Base-by-base conservation (phyloP, 2,888 invertebrate species). In the Pollenia amentaria region DNA sequence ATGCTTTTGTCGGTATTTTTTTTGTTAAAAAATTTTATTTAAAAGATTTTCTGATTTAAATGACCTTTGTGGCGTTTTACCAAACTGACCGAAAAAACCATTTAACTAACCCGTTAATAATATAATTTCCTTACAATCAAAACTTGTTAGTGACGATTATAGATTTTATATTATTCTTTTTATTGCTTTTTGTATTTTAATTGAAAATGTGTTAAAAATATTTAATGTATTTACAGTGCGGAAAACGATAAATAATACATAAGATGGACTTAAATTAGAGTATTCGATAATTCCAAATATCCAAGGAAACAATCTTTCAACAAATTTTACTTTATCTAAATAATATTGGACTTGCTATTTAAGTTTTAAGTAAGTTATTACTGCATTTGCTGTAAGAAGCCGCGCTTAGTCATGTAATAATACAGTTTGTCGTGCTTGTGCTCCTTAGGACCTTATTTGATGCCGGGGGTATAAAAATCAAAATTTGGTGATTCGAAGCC, bases 11-110 rank as follows among this genome's bases (percentile, higher is more conserved):
- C 70, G 83, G 67, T 73, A 55, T 73, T 64, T 40, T 67, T 78
- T 51, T 10, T 46, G n/a, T 67, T 10, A n/a, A 21, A 73, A 21
- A 67, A 53, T 40, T 46, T 78, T 55, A 53, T 65, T 53, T 14
- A 29, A 76, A 85, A 57, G 40, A 42, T 21, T 60, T 55, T 65
- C 18, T 21, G 51, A 60, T 77, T 53, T 62, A 53, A 70, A 84
- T 80, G 86, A 87, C 86, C 86, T 87, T 80, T 87, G 60, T 80
- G 86, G 79, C 86, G 86, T 87, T 83, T 72, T 72, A 65, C 38
- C 48, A 64, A 82, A 69, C 69, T 65, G 79, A 70, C 53, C 72
- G 40, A 65, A 64, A 16, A 18, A 7, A 48, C 40, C 14, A 70
- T 48, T 51, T 48, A 51, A 62, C 70, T 18, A 65, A 72, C 46